A percentile compares a stretch with the other conserved stretches of the same genome.
phyloP scores from a whole-genome alignment of 2,113 vertebrate genomes.

The Perccottus glenii region DNA sequence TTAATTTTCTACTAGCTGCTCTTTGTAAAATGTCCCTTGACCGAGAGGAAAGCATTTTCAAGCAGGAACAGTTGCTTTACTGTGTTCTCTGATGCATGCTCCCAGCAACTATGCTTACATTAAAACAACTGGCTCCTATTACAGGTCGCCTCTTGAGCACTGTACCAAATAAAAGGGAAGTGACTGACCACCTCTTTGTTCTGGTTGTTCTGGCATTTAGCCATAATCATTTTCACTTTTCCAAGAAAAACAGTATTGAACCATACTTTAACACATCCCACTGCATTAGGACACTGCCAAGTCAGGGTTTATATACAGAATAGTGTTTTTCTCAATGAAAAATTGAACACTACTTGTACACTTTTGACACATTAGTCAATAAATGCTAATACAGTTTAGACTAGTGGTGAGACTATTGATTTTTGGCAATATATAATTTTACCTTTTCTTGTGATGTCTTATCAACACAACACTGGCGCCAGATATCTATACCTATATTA shows the following conservation, averaged over 20 bases:
- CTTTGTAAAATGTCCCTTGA: conserved; percentile 28
- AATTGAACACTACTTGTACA: background rate
- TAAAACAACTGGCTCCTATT: conserved; percentile 43
- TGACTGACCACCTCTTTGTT: conserved; percentile 3
- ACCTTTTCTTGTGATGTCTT: background rate
- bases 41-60: conserved; percentile 2
- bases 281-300: background rate
- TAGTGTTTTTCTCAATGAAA: background rate
- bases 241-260: background rate
- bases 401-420: conserved; percentile 1
- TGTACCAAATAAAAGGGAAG: conserved; percentile 2
- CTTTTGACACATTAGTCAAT: background rate
- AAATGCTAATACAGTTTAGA: background rate
- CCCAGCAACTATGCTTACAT: conserved; percentile 33
- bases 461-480: background rate
- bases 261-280: background rate
- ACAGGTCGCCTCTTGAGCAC: conserved; percentile 17
- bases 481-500: background rate
- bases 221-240: background rate
- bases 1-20: conserved; percentile 12
- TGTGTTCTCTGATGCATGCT: conserved; percentile 25
- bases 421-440: conserved; percentile 2
- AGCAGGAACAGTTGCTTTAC: conserved; percentile 27
- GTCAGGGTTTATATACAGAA: background rate
- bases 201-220: background rate